Percentiles rank a stretch among this genome's conserved stretches.
phyloP scores from a whole-genome alignment of 2,888 invertebrate genomes.

The Tromatobia lineatoria region DNA sequence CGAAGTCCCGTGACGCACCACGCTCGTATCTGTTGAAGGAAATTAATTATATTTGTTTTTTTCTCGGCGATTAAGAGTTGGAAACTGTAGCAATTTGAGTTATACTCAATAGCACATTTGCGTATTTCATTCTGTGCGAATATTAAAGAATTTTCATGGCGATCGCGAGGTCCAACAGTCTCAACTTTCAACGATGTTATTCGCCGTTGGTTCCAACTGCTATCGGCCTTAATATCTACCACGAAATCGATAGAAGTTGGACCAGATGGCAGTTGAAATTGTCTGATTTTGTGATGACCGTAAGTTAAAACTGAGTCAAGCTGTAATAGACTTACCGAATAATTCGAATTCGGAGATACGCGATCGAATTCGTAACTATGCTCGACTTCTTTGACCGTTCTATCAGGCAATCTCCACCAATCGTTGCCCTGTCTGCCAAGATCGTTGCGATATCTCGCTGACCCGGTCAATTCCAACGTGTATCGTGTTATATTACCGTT shows the following conservation, averaged over 20 bases:
- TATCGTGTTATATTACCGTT: slow-evolving; percentile 94
- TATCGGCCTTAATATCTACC: too few relatives aligned
- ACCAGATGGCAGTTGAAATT: too few relatives aligned
- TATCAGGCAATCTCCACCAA: slow-evolving; percentile 88
- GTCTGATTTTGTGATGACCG: too few relatives aligned
- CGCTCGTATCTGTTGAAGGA: slow-evolving; percentile 84
- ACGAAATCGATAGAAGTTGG: too few relatives aligned
- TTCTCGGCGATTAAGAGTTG: neutral
- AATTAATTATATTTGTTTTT: neutral
- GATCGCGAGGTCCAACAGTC: too few relatives aligned
- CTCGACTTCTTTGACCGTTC: slow-evolving; percentile 86
- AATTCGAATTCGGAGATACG: slow-evolving; percentile 93
- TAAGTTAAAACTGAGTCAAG: neutral
- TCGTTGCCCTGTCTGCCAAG: slow-evolving; percentile 85
- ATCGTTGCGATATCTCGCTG: slow-evolving; percentile 86
- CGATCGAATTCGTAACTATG: slow-evolving; percentile 88
- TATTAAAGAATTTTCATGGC: too few relatives aligned
- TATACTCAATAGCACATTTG: too few relatives aligned
- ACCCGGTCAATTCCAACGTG: slow-evolving; percentile 88
- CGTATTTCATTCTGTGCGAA: too few relatives aligned
- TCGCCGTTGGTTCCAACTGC: too few relatives aligned
- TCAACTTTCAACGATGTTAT: too few relatives aligned
- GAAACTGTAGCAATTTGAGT: too few relatives aligned
- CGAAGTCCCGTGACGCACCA: slow-evolving; percentile 92
- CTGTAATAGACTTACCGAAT: slow-evolving; percentile 88